Evolutionary conservation across 2,888 invertebrate genomes (phyloP), one percentile per base, ranked within the genome.

Genomic region (Eupithecia tripunctaria): DNA sequence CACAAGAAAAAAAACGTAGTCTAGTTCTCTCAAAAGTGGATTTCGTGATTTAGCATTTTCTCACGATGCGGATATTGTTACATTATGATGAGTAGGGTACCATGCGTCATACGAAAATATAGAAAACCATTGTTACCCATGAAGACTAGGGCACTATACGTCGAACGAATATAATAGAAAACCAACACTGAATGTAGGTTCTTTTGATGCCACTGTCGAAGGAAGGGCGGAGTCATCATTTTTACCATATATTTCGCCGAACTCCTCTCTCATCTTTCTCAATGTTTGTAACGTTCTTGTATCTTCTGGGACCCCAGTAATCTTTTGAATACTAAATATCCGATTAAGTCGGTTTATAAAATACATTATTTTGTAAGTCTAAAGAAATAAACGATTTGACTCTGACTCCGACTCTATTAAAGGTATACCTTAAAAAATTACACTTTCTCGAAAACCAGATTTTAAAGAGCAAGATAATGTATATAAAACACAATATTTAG

Each of bases 281-380:
- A 51, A 51, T 51, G 10, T 51, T n/a, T 51, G 10, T 51, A 10
- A 51, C 21, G n/a, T 51, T 21, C 21, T 51, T 51, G n/a, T 51
- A 51, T 51, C 47, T 51, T 21, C 47, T 21, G n/a, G n/a, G 10
- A 51, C 47, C 47, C 47, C 21, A 14, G 14, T 67, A 32, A 15
- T 67, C 21, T 62, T 67, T 36, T 36, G 36, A 67, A 71, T 71
- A 51, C 62, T 62, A 66, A 60, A 43, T 43, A 43, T 21, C 15
- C 7, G 15, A 18, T 41, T 10, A 27, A 29, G 21, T 0, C 60
- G 6, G 18, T 60, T 60, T 29, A 18, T 18, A 27, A 29, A 18
- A 2, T 29, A 29, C 21, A 56, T 29, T 4, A 27, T 56, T 1
- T 27, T 27, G n/a, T 15, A 27, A 2, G 14, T 27, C 59, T 2